Percentiles rank a stretch among this genome's conserved stretches.
Evolutionary conservation across 2,888 invertebrate genomes (phyloP).

Genomic region (Nomada fucata): DNA sequence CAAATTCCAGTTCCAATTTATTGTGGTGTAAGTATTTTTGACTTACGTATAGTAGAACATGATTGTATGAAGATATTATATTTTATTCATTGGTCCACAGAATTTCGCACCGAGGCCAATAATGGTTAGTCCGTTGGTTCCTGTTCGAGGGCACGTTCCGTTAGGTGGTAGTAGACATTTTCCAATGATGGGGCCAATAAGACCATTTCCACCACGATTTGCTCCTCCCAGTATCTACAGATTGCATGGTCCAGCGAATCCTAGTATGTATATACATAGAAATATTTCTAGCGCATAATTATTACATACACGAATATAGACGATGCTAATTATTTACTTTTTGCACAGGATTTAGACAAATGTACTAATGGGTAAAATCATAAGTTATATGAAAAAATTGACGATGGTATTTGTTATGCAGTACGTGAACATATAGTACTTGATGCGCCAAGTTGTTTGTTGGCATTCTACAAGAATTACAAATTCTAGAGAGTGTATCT

Average conservation of each 20-base stretch:
- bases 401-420: neutral
- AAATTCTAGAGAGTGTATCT: neutral
- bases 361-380: slow-evolving; percentile 41
- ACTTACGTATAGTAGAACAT: neutral
- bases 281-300: neutral
- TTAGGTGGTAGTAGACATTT: slow-evolving; percentile 66
- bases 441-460: slow-evolving; percentile 3
- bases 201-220: slow-evolving; percentile 72
- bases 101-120: slow-evolving; percentile 72
- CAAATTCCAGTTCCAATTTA: slow-evolving; percentile 72
- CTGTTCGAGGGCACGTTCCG: slow-evolving; percentile 68
- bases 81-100: slow-evolving; percentile 36
- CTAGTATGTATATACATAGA: slow-evolving; percentile 50
- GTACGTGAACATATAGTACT: neutral
- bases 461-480: neutral
- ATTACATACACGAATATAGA: neutral
- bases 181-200: slow-evolving; percentile 63
- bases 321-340: slow-evolving; percentile 4
- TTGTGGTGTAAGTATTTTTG: slow-evolving; percentile 66
- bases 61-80: neutral
- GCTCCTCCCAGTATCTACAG: slow-evolving; percentile 67
- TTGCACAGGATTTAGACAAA: slow-evolving; percentile 61
- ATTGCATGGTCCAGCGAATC: slow-evolving; percentile 52
- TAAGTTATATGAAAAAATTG: neutral
- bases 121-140: slow-evolving; percentile 72